Conservation (phyloP, 2,797 vertebrate genomes). For the Linurgus olivaceus region DNA sequence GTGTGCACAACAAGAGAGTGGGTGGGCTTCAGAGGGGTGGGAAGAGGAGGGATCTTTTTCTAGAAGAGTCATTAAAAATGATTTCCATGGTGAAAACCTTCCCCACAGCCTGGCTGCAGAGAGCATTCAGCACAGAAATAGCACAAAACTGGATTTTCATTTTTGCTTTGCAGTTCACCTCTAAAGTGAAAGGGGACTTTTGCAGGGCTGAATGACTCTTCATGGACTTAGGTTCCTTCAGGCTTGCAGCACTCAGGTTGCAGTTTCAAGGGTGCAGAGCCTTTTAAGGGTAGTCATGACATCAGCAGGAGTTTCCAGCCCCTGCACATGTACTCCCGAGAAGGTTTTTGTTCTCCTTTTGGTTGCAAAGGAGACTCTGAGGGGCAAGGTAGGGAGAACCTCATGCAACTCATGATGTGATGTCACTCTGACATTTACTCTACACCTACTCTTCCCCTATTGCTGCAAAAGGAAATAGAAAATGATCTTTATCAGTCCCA, state of each 20-base stretch:
- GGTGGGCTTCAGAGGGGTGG: not conserved
- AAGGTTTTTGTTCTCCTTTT: conserved; percentile 77
- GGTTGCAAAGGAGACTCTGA: conserved; percentile 41
- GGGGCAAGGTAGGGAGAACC: conserved; percentile 9
- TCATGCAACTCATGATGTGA: conserved; percentile 45
- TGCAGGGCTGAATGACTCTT: conserved; percentile 51
- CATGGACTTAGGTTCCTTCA: conserved; percentile 44
- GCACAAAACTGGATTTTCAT: conserved; percentile 47
- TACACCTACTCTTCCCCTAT: conserved; percentile 48
- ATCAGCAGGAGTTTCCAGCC: conserved; percentile 70
- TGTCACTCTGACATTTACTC: conserved; percentile 61
- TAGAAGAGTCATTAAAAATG: not conserved
- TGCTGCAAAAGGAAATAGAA: conserved; percentile 30
- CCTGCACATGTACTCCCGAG: not conserved
- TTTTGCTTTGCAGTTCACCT: conserved; percentile 65
- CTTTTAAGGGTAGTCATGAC: conserved; percentile 58
- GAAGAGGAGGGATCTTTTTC: not conserved
- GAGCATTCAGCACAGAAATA: not conserved
- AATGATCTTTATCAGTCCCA: not conserved
- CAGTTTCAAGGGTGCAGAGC: conserved; percentile 54
- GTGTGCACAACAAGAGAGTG: not conserved
- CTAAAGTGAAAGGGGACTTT: conserved; percentile 57
- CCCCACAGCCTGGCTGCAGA: not conserved
- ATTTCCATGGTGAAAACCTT: not conserved
- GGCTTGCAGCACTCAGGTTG: conserved; percentile 43